Base-by-base conservation (phyloP, 1,140 invertebrate species). In the Drosophila lacertosa region DNA sequence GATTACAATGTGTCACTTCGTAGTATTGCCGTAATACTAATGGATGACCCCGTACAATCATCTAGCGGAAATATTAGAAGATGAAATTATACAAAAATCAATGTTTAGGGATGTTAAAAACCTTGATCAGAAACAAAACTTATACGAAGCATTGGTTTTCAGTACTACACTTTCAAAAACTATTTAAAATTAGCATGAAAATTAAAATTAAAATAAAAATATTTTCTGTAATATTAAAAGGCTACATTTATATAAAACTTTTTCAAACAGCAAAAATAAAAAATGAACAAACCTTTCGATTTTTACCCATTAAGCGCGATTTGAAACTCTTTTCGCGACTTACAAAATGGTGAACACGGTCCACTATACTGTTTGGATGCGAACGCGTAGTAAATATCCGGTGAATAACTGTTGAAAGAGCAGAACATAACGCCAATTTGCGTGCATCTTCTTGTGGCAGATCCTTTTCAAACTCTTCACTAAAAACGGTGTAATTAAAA, bases 1-100 rank as follows among this genome's bases (percentile, higher is more conserved):
- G 95, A 93, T 97, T 97, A 91, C 98, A 99, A 91, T 96, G 95
- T 53, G 96, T 97, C 66, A 98, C 95, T 71, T 95, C 96, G 89
- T 95, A 96, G 92, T 98, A 97, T 92, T 98, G 96, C 90, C 97
- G 95, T 66, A 96, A 94, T 72, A 95, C 94, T 91, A 98, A 97
- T 92, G 97, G 95, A 93, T 99, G 98, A 24, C 97, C 97, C 86
- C 96, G 94, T 24, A 96, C 93, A 60, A 94, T 94, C 91, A 96
- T 94, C 94, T 97, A 65, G 11, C 16, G 11, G 16, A 63, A 63
- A 57, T 63, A 64, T 26, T 57, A 42, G 24, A 29, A 9, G 26
- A 29, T 1, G 18, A 13, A 57, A 39, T 13, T 3, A 1, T n/a
- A 35, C 11, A n/a, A 22, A 22, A 22, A 22, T 22, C 20, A 2